Conservation (phyloP, 2,888 invertebrate genomes). For the Euplagia quadripunctaria region DNA sequence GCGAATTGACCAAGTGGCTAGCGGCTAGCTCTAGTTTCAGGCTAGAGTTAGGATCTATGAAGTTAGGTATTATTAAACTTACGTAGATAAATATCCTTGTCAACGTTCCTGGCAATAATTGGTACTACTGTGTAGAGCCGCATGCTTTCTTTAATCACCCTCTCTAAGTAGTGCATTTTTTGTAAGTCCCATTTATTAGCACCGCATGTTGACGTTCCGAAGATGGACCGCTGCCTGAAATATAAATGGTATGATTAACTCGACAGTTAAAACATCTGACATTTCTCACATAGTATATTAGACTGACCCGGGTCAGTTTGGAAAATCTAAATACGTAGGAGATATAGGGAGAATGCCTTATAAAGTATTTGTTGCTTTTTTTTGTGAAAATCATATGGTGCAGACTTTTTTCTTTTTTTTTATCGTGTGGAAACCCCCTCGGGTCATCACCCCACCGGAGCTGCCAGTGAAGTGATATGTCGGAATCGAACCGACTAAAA, state of each 20-base stretch:
- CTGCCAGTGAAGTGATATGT: no score
- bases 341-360: no score
- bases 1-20: no score
- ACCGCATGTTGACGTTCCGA: constrained; percentile 74
- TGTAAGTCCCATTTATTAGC: constrained; percentile 82
- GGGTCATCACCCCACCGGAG: no score
- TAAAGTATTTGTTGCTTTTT: no score
- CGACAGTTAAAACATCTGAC: background rate
- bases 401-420: no score
- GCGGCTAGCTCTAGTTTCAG: background rate
- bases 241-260: background rate
- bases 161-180: constrained; percentile 86
- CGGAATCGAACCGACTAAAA: no score
- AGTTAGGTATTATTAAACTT: constrained; percentile 52
- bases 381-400: no score
- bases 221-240: constrained; percentile 81
- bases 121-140: constrained; percentile 87
- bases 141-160: constrained; percentile 88
- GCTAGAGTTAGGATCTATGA: background rate
- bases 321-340: no score
- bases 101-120: constrained; percentile 81
- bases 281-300: no score
- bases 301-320: no score
- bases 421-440: no score
- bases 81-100: constrained; percentile 84